Conservation (phyloP, 1,140 invertebrate genomes). For the Trichoplusia ni region DNA sequence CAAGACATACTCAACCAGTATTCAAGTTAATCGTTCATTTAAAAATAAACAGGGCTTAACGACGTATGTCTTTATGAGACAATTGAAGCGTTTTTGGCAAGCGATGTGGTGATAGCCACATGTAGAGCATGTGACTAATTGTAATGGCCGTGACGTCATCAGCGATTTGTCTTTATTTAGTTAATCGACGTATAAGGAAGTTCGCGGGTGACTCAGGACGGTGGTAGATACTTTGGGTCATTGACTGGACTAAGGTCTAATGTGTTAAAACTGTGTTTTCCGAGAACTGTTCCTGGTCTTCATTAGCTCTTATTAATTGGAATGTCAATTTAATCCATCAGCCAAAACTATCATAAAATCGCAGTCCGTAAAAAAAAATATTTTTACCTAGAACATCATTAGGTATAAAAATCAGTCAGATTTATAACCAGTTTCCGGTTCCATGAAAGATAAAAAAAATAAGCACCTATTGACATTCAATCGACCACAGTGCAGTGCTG, state of each 20-base stretch:
- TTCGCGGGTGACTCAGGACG: background rate
- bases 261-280: background rate
- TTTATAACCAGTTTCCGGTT: background rate
- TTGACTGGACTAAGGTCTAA: background rate
- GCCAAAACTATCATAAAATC: too few relatives aligned
- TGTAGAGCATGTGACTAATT: background rate
- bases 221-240: background rate
- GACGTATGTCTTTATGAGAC: too few relatives aligned
- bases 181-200: slow-evolving; percentile 19
- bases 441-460: too few relatives aligned
- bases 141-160: background rate
- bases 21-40: too few relatives aligned
- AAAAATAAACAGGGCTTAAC: background rate
- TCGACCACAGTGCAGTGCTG: background rate
- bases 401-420: too few relatives aligned
- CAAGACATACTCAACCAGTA: too few relatives aligned
- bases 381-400: too few relatives aligned
- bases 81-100: background rate
- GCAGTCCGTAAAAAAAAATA: too few relatives aligned
- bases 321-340: too few relatives aligned
- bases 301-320: too few relatives aligned
- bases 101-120: background rate
- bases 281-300: too few relatives aligned
- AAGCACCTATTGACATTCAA: slow-evolving; percentile 12
- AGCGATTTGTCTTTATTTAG: slow-evolving; percentile 12